Evolutionary conservation across 2,888 invertebrate species (phyloP).

Genomic region (Lypha dubia): DNA sequence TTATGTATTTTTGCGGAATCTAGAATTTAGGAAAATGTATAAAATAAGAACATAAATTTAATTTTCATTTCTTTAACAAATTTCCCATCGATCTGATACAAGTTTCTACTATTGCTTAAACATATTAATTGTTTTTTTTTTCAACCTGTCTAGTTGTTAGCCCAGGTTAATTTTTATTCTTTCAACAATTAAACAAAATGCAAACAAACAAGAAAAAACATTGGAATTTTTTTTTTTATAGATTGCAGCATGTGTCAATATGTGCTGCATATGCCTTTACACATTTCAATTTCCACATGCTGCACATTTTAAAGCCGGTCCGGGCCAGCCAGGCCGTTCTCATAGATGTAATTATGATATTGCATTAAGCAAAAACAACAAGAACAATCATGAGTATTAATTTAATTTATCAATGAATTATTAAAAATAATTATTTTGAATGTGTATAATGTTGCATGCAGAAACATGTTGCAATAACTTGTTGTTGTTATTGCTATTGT

Average conservation of each 20-base stretch:
- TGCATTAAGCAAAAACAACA: slow-evolving; percentile 23
- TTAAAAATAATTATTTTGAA: slow-evolving; percentile 65
- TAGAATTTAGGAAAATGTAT: too few species aligned
- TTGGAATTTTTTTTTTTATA: too few species aligned
- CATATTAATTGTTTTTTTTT: background rate
- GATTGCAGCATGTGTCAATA: slow-evolving; percentile 51
- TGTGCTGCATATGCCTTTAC: slow-evolving; percentile 41
- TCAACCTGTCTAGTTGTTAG: background rate
- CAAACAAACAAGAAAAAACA: slow-evolving; percentile 16
- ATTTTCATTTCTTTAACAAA: background rate
- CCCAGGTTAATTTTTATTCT: slow-evolving; percentile 22
- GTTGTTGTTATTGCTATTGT: background rate
- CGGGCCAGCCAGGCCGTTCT: too few species aligned
- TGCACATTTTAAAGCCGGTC: slow-evolving; percentile 39
- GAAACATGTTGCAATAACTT: slow-evolving; percentile 41
- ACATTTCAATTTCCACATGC: slow-evolving; percentile 41
- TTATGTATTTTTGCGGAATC: too few species aligned
- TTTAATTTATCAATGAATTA: slow-evolving; percentile 71
- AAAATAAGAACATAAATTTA: too few species aligned
- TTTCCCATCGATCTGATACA: background rate
- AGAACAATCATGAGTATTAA: slow-evolving; percentile 68
- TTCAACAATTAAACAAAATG: slow-evolving; percentile 26
- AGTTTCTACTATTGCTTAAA: background rate
- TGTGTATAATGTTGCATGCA: slow-evolving; percentile 35
- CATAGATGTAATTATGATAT: slow-evolving; percentile 47